Evolutionary conservation across 2,888 invertebrate species (phyloP).

Genomic region (Prosapia bicincta): DNA sequence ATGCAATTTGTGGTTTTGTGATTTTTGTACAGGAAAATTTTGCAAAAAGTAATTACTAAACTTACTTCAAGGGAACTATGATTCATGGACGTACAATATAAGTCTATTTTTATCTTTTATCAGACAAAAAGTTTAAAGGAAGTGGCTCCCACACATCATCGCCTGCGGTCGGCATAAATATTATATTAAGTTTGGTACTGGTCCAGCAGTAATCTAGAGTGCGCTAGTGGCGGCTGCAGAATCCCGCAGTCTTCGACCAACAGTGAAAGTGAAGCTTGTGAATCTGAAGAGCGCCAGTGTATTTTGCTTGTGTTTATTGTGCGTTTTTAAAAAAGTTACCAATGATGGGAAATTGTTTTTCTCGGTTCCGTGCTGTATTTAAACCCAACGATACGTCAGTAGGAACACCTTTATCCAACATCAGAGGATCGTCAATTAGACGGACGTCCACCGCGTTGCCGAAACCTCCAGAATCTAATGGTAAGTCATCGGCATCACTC

Average conservation of each 20-base stretch:
- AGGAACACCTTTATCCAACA: neutral
- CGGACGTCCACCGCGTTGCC: slow-evolving; percentile 36
- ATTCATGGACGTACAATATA: too few species aligned
- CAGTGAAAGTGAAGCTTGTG: neutral
- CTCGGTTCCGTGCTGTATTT: slow-evolving; percentile 44
- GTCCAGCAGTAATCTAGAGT: neutral
- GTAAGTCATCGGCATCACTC: slow-evolving; percentile 9
- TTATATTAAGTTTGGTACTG: neutral
- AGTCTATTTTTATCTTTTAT: neutral
- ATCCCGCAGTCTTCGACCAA: neutral
- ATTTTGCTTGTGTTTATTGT: neutral
- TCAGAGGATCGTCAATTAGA: neutral
- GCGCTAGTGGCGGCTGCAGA: neutral
- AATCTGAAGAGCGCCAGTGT: neutral
- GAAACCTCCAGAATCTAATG: slow-evolving; percentile 41
- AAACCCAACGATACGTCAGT: slow-evolving; percentile 36
- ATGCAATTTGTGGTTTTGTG: too few species aligned
- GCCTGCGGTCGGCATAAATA: neutral
- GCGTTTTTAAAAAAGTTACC: neutral
- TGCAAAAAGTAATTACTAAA: too few species aligned
- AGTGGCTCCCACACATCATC: neutral
- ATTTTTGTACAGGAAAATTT: too few species aligned
- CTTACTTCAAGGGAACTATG: too few species aligned
- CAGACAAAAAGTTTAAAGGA: neutral
- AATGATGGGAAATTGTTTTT: slow-evolving; percentile 45